phyloP scores from a whole-genome alignment of 2,888 invertebrate genomes.

The Gymnoscelis rufifasciata region DNA sequence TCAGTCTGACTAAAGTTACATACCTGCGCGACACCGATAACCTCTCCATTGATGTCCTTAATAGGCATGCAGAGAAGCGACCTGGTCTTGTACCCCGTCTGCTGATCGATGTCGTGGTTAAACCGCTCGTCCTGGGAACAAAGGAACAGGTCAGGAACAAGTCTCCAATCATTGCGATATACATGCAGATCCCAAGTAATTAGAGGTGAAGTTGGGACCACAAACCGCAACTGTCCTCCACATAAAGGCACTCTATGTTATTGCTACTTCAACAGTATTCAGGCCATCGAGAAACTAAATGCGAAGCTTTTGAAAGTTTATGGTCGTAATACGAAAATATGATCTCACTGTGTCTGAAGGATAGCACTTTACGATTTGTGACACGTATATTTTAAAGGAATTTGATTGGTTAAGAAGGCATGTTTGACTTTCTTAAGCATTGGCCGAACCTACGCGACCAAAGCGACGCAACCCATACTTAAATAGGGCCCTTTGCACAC shows the following conservation, averaged over 20 bases:
- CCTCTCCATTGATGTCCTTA: slow-evolving; percentile 95
- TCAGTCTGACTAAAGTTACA: no score
- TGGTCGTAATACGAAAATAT: slow-evolving; percentile 13
- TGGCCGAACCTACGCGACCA: no score
- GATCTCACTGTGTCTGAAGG: not conserved
- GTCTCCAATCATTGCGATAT: slow-evolving; percentile 32
- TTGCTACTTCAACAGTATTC: slow-evolving; percentile 32
- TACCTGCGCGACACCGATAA: slow-evolving; percentile 97
- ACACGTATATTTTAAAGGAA: no score
- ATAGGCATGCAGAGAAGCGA: slow-evolving; percentile 97
- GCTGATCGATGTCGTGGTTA: slow-evolving; percentile 95
- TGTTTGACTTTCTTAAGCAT: no score
- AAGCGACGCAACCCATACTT: no score
- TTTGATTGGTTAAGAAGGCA: no score
- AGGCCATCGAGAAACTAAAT: slow-evolving; percentile 6
- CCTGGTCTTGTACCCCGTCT: slow-evolving; percentile 95
- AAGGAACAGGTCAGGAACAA: not conserved
- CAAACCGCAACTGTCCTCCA: slow-evolving; percentile 43
- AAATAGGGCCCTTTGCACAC: no score
- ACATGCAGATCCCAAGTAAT: slow-evolving; percentile 40
- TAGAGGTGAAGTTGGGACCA: slow-evolving; percentile 41
- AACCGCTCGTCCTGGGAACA: slow-evolving; percentile 82
- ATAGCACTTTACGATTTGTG: no score
- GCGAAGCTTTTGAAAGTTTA: slow-evolving; percentile 5
- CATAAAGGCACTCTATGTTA: slow-evolving; percentile 12